Conservation (phyloP, 92 coral and sea anemone genomes). For the Heteractis magnifica region DNA sequence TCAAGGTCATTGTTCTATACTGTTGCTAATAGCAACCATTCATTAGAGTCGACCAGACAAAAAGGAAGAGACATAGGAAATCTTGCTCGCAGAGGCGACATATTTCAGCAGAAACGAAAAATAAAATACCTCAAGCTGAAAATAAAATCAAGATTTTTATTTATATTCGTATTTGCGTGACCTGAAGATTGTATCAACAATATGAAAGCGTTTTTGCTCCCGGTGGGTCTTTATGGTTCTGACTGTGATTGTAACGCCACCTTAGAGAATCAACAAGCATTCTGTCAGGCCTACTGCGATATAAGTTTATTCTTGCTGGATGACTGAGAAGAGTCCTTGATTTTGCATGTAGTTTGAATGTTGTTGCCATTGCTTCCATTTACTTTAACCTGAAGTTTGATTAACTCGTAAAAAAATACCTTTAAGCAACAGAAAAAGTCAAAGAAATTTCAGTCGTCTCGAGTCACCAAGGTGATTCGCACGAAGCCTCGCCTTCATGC, state of each 20-base stretch:
- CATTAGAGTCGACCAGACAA: not conserved
- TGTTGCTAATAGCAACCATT: constrained; percentile 8
- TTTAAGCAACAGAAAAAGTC: no score
- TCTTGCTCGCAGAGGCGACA: not conserved
- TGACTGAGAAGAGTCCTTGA: no score
- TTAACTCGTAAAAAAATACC: no score
- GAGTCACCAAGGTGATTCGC: no score
- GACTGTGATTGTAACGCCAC: not conserved
- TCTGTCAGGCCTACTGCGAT: not conserved
- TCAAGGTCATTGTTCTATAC: not conserved
- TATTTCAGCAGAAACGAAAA: not conserved
- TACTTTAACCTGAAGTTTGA: no score
- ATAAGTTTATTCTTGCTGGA: not conserved
- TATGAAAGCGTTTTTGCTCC: not conserved
- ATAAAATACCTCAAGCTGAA: not conserved
- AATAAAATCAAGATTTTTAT: not conserved
- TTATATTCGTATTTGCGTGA: not conserved
- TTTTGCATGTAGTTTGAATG: no score
- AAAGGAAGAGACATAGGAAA: not conserved
- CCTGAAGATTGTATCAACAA: not conserved
- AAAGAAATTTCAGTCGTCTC: no score
- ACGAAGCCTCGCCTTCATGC: no score
- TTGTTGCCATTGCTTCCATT: no score
- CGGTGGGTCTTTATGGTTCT: not conserved
- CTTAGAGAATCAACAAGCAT: not conserved